Evolutionary conservation across 2,888 invertebrate genomes (phyloP), one percentile per base, ranked within the genome.

Genomic region (Drosophila pseudotalamancana): DNA sequence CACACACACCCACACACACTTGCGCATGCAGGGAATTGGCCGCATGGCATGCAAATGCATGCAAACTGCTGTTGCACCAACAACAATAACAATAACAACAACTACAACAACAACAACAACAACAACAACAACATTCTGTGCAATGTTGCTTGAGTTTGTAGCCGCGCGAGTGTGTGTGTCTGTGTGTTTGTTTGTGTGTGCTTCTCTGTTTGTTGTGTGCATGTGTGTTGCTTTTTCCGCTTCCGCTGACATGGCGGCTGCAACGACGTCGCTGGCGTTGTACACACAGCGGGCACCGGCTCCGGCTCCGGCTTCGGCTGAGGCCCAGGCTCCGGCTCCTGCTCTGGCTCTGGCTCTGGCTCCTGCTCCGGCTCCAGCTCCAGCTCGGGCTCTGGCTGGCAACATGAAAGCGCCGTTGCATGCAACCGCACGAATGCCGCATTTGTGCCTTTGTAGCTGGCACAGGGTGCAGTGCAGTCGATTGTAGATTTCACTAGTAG

Each of bases 371-470:
- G 39, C 29, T 42, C 51, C 48, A 31, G 63, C 49, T 39, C 53
- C 42, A 46, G n/a, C n/a, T n/a, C n/a, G n/a, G n/a, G n/a, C n/a
- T n/a, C n/a, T n/a, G n/a, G n/a, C 42, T 42, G 51, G 77, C 71
- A 72, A 80, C 84, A 77, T 84, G 71, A 86, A 82, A 82, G 82
- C 84, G 68, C 59, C 74, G 84, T 81, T 82, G 87, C 84, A 82
- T 82, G 82, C 82, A 82, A 82, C 82, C 82, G 77, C 80, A 82
- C 72, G 70, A 86, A 77, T 83, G 72, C 74, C 66, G 66, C 79
- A 84, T 64, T 67, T 85, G 70, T 79, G 82, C 87, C 72, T 82
- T 86, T 86, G 82, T 86, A 63, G 60, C 62, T 61, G 35, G 35
- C 67, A 53, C 65, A 60, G 42, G 42, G 57, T 45, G 61, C 60